Evolutionary conservation across 2,113 vertebrate species (phyloP), one percentile per base, ranked within the genome.

Genomic region (Erythrocercus mccallii): DNA sequence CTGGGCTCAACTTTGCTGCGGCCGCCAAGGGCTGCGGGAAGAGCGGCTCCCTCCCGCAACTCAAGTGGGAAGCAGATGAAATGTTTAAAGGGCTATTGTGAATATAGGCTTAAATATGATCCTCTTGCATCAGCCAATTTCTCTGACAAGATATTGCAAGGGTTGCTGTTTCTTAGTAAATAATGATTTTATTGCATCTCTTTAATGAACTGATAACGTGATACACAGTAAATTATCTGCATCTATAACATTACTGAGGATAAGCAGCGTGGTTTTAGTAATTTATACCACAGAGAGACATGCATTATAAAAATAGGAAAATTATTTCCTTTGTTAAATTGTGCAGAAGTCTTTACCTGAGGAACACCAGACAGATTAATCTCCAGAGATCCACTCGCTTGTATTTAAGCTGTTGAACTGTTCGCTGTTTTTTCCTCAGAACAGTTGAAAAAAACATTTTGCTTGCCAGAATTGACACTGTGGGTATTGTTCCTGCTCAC

Each of bases 401-500:
- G 91, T 94, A 76, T 91, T 97, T 94, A 95, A 96, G 83, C 83
- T 97, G 88, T 91, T 91, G 92, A 94, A 95, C 53, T 89, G 90
- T 88, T 95, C 58, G 17, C 90, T 93, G 95, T 74, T 91, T 95
- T 96, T 96, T 33, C 88, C 91, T 83, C 73, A 78, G 86, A 95
- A 96, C 93, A 88, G 93, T 77, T 66, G 77, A 94, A 92, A 95
- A 91, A 93, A 94, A 76, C 88, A 92, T 97, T 95, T 86, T 77
- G 88, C 12, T 47, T 92, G 96, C 93, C 96, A 81, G 91, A 87
- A 96, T 89, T 80, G 95, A 97, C 92, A 96, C 87, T 70, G 83
- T 94, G 96, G 95, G 95, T 97, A 97, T 97, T 96, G 90, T 84
- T 95, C 79, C 74, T 95, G 95, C 95, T 96, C 95, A 80, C 73